phyloP scores from a whole-genome alignment of 2,113 vertebrate genomes.

The Mesocricetus auratus region DNA sequence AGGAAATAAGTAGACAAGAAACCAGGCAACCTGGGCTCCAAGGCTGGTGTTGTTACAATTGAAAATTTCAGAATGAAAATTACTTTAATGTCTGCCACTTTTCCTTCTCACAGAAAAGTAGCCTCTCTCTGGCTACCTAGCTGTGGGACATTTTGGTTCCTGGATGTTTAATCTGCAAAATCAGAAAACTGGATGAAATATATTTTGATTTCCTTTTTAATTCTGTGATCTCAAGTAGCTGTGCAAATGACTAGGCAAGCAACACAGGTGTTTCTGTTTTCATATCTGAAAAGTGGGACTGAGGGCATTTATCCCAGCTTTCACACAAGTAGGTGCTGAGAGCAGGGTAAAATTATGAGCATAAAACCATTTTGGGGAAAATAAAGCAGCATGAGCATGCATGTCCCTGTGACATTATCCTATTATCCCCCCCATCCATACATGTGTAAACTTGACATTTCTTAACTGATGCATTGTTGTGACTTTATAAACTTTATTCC shows the following conservation, averaged over 20 bases:
- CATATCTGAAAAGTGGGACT: neutral
- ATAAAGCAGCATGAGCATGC: neutral
- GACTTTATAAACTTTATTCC: neutral
- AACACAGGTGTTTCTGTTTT: neutral
- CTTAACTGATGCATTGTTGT: neutral
- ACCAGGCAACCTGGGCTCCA: too few species aligned
- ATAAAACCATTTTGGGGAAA: neutral
- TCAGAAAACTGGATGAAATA: neutral
- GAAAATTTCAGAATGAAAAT: neutral
- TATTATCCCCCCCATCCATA: neutral
- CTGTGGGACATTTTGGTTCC: too few species aligned
- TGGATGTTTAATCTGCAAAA: neutral
- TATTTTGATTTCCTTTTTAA: neutral
- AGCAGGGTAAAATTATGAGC: neutral
- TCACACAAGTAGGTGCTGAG: neutral
- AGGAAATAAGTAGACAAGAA: neutral
- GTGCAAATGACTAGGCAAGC: neutral
- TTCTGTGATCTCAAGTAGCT: neutral
- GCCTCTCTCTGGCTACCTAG: neutral
- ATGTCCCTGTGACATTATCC: neutral
- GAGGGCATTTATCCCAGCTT: neutral
- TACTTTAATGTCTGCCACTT: fast-evolving
- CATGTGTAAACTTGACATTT: neutral
- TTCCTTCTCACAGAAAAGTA: neutral
- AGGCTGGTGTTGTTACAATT: neutral